phyloP scores from a whole-genome alignment of 1,140 invertebrate species.

The Bombus affinis region DNA sequence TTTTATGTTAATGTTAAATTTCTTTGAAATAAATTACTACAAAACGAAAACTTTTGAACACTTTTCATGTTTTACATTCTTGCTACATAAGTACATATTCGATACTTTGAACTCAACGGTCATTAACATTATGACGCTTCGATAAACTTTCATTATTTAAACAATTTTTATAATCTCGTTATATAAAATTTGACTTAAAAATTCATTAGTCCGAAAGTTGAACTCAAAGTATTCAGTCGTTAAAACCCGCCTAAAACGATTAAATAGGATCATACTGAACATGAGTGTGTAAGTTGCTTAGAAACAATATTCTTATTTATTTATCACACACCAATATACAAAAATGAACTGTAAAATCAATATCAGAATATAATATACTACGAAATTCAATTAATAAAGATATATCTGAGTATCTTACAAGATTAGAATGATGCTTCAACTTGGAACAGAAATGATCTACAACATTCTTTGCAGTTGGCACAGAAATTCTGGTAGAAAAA shows the following conservation, averaged over 20 bases:
- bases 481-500: conserved; percentile 82
- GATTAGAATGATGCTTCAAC: conserved; percentile 81
- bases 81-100: not conserved
- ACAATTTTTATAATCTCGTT: not conserved
- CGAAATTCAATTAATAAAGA: conserved; percentile 82
- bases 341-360: conserved; percentile 82
- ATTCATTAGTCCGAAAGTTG: not conserved
- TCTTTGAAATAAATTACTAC: conserved; percentile 1
- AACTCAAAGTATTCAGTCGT: no score
- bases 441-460: conserved; percentile 79
- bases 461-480: conserved; percentile 82
- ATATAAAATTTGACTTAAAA: not conserved
- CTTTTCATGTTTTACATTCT: conserved; percentile 3
- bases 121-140: not conserved
- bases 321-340: conserved; percentile 84
- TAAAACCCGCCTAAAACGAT: not conserved
- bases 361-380: conserved; percentile 83
- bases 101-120: not conserved
- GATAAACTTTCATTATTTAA: no score
- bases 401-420: conserved; percentile 83
- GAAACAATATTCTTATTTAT: conserved; percentile 83
- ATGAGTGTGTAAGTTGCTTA: conserved; percentile 74
- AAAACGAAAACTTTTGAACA: not conserved
- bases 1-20: not conserved
- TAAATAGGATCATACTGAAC: conserved; percentile 13